These are phyloP conservation scores for Venturia canescens DNA, from an alignment of 1,140 invertebrate species.

Conservation along the genomic window DNA sequence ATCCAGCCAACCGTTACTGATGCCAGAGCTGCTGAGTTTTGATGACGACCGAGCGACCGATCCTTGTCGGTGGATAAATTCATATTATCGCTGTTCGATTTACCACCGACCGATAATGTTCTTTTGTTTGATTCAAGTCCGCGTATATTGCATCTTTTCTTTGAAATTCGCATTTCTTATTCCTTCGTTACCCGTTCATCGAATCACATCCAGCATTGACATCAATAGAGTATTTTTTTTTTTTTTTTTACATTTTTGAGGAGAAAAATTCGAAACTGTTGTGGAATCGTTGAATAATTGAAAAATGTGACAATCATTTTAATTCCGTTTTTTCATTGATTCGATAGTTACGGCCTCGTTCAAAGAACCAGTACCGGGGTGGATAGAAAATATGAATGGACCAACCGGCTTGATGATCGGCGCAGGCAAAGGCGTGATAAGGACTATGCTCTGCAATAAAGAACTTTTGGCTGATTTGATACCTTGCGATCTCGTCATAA, in stretches of 20 bases:
- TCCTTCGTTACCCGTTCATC: too few relatives aligned
- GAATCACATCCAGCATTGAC: too few relatives aligned
- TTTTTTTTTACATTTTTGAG: neutral
- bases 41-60: too few relatives aligned
- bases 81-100: too few relatives aligned
- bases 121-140: too few relatives aligned
- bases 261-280: neutral
- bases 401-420: slow-evolving; percentile 89
- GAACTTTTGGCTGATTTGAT: slow-evolving; percentile 80
- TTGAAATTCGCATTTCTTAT: too few relatives aligned
- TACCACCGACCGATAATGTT: too few relatives aligned
- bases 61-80: too few relatives aligned
- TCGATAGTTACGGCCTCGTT: slow-evolving; percentile 81
- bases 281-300: slow-evolving; percentile 50
- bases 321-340: slow-evolving; percentile 42
- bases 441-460: slow-evolving; percentile 81
- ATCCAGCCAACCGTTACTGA: too few relatives aligned
- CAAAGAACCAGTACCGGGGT: slow-evolving; percentile 87
- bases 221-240: slow-evolving; percentile 1
- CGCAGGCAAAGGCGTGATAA: slow-evolving; percentile 88
- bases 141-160: too few relatives aligned
- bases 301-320: slow-evolving; percentile 63
- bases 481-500: slow-evolving; percentile 83
- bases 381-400: slow-evolving; percentile 97
- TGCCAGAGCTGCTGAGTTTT: too few relatives aligned